Evolutionary conservation across 2,888 invertebrate genomes (phyloP), one percentile per base, ranked within the genome.

Genomic region (Epirrita christyi): DNA sequence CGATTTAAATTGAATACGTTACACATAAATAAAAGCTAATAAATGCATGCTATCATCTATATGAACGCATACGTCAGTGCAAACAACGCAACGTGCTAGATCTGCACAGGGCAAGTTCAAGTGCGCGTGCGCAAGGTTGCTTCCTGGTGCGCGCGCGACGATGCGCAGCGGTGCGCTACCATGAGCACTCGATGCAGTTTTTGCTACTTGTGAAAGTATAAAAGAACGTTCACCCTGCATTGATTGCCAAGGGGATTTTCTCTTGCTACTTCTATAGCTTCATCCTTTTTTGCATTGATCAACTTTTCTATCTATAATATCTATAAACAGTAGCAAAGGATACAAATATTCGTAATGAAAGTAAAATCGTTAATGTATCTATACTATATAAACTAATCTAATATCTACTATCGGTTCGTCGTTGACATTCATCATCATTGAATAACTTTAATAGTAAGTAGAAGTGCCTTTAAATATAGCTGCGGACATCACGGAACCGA

Each of bases 81-180:
- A 58, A 37, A 36, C 52, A 32, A 59, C 66, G 66, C 67, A 72
- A 65, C 67, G 72, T 66, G 71, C 67, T 55, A 63, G 57, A 52
- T 69, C 70, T 59, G 61, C 72, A 71, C 72, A 72, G 82, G 86
- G 88, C 90, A 90, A 90, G 90, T 90, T 89, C 88, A 89, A 88
- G 87, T 76, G 78, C 83, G 79, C 71, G 75, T 80, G 80, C 73
- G 70, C 76, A 86, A 88, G 86, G 88, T 85, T 85, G 83, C 83
- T 88, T 88, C 88, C 88, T 85, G 78, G 80, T 86, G 80, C 84
- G 84, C 82, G 76, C 76, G 83, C 83, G 80, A 59, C 72, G 75
- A 70, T 76, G 72, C 76, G 78, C 75, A 65, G 65, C 72, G 63
- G 65, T 60, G 62, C 64, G 62, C 68, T 59, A 60, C 54, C 62